Evolutionary conservation across 2,888 invertebrate species (phyloP), one percentile per base, ranked within the genome.

Genomic region (Elegia similella): DNA sequence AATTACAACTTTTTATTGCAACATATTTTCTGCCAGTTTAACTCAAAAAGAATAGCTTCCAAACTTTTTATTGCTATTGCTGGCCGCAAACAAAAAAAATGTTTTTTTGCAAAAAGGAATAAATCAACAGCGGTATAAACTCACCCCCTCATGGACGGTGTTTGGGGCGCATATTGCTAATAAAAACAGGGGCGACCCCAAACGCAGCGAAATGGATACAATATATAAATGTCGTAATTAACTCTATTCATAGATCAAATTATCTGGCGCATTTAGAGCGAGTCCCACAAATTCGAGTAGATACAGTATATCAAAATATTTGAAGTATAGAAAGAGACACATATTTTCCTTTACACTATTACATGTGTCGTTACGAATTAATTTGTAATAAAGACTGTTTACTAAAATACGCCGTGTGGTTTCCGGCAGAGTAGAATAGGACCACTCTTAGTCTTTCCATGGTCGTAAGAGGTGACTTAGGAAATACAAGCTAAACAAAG

Each of bases 161-260:
- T 72, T 76, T 74, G 66, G 83, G 85, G 84, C 74, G 76, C 75
- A 70, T 69, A 69, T 69, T 72, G 78, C 78, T 78, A 80, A 84
- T 84, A 84, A 83, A 83, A 84, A 78, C 76, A 73, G 78, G 82
- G 82, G 80, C 75, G 72, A 70, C 68, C 77, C 73, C 62, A 57
- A 55, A 69, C 62, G 69, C 76, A 78, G 75, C 77, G 86, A 82
- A 84, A 88, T 80, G 86, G 84, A 86, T 85, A 88, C 87, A 87
- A 87, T 86, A 88, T 86, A 87, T 88, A 86, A 86, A 87, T 78
- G 80, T 76, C 72, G 75, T 87, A 88, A 88, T 89, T 88, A 88
- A 80, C 78, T 78, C 77, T 75, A 88, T 88, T 88, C 88, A 89
- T 85, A 80, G 74, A 82, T 78, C 83, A 82, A 88, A 87, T 86